Evolutionary conservation across 2,797 vertebrate genomes (phyloP).

Genomic region (Malurus splendens): DNA sequence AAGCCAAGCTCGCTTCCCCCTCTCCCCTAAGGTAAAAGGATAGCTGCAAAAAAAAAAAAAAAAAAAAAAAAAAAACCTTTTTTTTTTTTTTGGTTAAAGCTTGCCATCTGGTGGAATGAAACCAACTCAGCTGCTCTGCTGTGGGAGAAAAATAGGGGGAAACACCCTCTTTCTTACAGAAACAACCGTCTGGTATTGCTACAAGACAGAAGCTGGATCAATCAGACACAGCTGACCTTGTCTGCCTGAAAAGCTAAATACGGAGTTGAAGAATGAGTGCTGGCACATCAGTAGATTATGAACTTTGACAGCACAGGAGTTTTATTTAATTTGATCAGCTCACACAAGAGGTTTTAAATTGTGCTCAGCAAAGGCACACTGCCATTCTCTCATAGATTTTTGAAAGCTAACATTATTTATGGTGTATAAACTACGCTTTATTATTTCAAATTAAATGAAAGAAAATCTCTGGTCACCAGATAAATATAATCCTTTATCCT

Average conservation of each 20-base stretch:
- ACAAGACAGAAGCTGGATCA: conserved; percentile 39
- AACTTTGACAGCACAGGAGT: conserved; percentile 47
- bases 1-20: neutral
- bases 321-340: conserved; percentile 68
- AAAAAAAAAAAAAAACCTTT: neutral
- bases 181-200: conserved; percentile 1
- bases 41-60: neutral
- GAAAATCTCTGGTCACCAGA: neutral
- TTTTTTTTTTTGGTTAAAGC: conserved; percentile 30
- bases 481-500: conserved; percentile 34
- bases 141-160: neutral
- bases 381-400: conserved; percentile 17
- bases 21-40: neutral
- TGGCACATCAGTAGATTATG: conserved; percentile 54
- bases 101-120: conserved; percentile 66
- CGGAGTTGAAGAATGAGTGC: conserved; percentile 30
- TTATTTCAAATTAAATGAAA: conserved; percentile 54
- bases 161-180: neutral
- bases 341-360: conserved; percentile 51
- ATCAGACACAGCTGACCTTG: conserved; percentile 45
- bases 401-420: conserved; percentile 55
- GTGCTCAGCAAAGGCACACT: conserved; percentile 50
- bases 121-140: neutral
- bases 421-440: conserved; percentile 19
- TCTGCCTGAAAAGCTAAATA: conserved; percentile 56